phyloP scores from a whole-genome alignment of 2,113 vertebrate genomes.

The Hipposideros armiger region DNA sequence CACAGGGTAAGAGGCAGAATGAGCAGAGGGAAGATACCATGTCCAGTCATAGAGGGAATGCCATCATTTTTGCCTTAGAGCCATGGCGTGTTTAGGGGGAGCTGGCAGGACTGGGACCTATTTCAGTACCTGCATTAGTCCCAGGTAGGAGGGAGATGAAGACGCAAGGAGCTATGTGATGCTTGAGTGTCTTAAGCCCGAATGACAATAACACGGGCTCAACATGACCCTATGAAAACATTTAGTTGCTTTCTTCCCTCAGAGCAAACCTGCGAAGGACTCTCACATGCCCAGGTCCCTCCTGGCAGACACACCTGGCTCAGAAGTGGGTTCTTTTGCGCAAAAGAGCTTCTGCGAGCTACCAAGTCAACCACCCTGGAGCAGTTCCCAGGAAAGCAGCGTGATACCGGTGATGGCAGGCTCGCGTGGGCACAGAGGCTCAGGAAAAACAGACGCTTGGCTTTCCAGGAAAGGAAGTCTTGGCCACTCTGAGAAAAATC shows the following conservation, averaged over 20 bases:
- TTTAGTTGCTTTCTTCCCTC: background rate
- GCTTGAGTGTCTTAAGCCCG: background rate
- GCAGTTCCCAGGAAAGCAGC: background rate
- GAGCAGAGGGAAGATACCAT: no score
- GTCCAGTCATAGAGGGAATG: background rate
- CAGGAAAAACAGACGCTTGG: background rate
- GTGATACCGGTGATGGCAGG: background rate
- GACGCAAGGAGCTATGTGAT: background rate
- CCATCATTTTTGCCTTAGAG: background rate
- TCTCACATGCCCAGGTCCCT: background rate
- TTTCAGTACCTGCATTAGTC: background rate
- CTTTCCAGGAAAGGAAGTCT: conserved; percentile 61
- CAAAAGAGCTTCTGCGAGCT: background rate
- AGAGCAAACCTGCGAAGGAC: background rate
- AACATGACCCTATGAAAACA: background rate
- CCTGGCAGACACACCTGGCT: conserved; percentile 13
- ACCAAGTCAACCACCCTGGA: background rate
- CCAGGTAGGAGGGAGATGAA: background rate
- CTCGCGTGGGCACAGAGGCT: background rate
- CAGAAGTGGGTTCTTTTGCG: background rate
- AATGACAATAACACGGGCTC: background rate
- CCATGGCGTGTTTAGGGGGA: background rate
- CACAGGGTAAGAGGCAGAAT: background rate
- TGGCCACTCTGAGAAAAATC: background rate
- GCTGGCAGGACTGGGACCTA: background rate